phyloP scores from a whole-genome alignment of 2,113 vertebrate genomes.

The Ibidorhyncha struthersii region DNA sequence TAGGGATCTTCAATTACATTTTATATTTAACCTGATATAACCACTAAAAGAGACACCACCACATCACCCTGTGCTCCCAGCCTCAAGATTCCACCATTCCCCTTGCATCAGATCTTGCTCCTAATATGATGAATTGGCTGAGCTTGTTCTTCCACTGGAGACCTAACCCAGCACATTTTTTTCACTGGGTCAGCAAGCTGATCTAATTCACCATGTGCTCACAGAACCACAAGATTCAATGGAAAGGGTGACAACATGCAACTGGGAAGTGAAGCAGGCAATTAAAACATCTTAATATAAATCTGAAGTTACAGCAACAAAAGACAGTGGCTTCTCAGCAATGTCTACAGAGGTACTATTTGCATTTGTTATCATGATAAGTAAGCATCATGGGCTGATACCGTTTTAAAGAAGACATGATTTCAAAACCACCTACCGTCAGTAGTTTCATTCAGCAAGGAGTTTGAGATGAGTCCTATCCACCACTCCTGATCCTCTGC shows the following conservation, averaged over 20 bases:
- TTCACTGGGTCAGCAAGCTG: not conserved
- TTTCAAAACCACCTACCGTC: conserved; percentile 64
- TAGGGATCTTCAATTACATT: not conserved
- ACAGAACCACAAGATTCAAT: not conserved
- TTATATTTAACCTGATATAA: not conserved
- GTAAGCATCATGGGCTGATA: not conserved
- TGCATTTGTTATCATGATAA: not conserved
- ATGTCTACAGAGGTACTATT: not conserved
- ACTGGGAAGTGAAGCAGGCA: not conserved
- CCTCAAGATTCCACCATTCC: not conserved
- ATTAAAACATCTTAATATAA: not conserved
- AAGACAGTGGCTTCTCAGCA: not conserved
- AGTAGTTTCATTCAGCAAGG: conserved; percentile 58
- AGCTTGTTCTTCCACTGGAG: not conserved
- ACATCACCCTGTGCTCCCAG: not conserved
- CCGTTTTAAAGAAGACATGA: not conserved
- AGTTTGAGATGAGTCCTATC: conserved; percentile 84
- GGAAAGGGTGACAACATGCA: not conserved
- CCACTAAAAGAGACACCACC: not conserved
- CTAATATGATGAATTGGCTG: not conserved
- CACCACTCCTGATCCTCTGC: conserved; percentile 86
- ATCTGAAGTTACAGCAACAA: not conserved
- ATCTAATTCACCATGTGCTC: not conserved
- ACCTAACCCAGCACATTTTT: not conserved
- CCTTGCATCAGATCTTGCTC: not conserved